Conservation (phyloP, 2,888 invertebrate species). For the Drosophila ezoana region DNA sequence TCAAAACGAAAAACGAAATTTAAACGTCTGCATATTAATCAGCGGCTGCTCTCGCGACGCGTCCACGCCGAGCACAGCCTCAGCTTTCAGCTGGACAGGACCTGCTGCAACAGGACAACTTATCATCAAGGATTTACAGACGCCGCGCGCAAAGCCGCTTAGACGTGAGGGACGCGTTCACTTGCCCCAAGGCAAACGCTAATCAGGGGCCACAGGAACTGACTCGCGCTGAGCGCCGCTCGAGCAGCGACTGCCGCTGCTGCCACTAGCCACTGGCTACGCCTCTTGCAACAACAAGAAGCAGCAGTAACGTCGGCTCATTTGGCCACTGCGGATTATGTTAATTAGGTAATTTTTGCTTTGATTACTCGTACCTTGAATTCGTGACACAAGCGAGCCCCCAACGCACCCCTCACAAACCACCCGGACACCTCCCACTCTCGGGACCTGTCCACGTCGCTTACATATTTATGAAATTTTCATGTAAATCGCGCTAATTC, state of each 20-base stretch:
- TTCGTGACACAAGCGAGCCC: conserved; percentile 7
- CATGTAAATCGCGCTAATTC: conserved; percentile 77
- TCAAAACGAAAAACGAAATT: conserved; percentile 64
- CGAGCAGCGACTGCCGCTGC: conserved; percentile 2
- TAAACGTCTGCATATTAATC: conserved; percentile 80
- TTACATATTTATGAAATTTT: conserved; percentile 79
- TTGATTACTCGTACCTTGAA: conserved; percentile 76
- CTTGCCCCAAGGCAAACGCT: conserved; percentile 53
- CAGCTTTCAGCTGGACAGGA: conserved; percentile 10
- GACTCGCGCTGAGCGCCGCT: conserved; percentile 7
- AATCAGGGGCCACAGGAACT: conserved; percentile 68
- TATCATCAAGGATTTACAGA: conserved; percentile 75
- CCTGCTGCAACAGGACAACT: conserved; percentile 57
- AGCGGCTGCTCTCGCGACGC: conserved; percentile 38
- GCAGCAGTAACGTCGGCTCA: conserved; percentile 59
- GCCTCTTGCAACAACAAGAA: conserved; percentile 31
- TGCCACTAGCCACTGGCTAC: conserved; percentile 19
- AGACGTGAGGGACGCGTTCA: conserved; percentile 39
- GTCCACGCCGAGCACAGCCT: conserved; percentile 22
- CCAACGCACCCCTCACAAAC: background rate
- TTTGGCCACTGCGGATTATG: conserved; percentile 81
- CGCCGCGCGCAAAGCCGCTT: conserved; percentile 52
- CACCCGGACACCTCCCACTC: background rate
- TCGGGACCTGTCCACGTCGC: conserved; percentile 41
- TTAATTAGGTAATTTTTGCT: conserved; percentile 82